Conservation (phyloP, 2,113 vertebrate genomes). For the Pangasianodon hypophthalmus region DNA sequence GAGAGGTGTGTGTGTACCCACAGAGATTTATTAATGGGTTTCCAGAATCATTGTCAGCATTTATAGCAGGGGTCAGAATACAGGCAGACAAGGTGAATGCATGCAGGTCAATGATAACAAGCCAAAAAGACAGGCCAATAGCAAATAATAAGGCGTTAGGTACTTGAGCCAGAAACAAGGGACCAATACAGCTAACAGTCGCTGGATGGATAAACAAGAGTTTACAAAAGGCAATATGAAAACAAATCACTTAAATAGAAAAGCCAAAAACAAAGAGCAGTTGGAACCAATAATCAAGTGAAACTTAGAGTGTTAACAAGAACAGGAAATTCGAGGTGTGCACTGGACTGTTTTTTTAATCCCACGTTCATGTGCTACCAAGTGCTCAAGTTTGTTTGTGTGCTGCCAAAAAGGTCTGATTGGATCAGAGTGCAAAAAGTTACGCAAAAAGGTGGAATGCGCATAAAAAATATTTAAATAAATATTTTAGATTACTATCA, state of each 20-base stretch:
- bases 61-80: constrained; percentile 13
- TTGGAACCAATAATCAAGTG: background rate
- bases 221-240: background rate
- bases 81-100: constrained; percentile 32
- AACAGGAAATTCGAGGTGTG: background rate
- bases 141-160: constrained; percentile 12
- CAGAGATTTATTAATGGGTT: constrained; percentile 26
- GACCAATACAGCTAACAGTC: background rate
- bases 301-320: background rate
- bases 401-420: background rate
- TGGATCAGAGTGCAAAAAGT: background rate
- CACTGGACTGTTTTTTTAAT: background rate
- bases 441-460: background rate
- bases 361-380: background rate
- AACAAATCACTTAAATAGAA: constrained; percentile 4
- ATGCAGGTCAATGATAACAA: constrained; percentile 21
- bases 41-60: constrained; percentile 4
- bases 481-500: background rate
- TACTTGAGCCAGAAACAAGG: background rate
- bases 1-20: background rate
- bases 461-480: background rate
- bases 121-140: background rate
- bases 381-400: background rate
- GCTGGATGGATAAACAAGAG: background rate
- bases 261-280: background rate